Evolutionary conservation across 2,888 invertebrate species (phyloP).

Genomic region (Ophion ellenae): DNA sequence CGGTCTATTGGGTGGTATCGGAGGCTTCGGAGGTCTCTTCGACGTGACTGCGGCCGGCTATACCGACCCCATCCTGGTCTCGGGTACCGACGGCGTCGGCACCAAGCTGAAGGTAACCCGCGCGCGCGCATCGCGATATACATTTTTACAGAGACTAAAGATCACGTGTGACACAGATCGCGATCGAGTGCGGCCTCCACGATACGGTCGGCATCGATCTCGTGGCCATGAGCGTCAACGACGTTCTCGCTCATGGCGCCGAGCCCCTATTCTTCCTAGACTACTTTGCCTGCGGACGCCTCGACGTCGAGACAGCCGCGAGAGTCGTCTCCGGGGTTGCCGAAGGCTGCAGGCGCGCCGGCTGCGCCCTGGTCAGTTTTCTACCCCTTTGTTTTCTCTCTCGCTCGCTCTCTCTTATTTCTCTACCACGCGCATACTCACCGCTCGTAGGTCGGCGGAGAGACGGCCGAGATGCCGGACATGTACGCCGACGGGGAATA

Average conservation of each 20-base stretch:
- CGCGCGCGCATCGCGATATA: neutral
- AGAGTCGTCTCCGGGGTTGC: constrained; percentile 94
- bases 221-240: constrained; percentile 99
- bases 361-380: constrained; percentile 91
- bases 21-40: constrained; percentile 97
- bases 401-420: neutral
- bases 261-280: constrained; percentile 98
- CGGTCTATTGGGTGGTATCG: constrained; percentile 93
- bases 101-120: constrained; percentile 94
- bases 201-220: constrained; percentile 96
- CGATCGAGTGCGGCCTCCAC: constrained; percentile 91
- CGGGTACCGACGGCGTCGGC: constrained; percentile 98
- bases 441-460: constrained; percentile 89
- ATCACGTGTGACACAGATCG: constrained; percentile 86
- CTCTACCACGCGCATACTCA: neutral
- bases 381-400: neutral
- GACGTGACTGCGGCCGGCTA: constrained; percentile 91
- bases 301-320: constrained; percentile 91
- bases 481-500: constrained; percentile 95
- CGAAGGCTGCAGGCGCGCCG: constrained; percentile 93
- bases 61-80: constrained; percentile 94
- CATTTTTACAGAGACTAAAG: constrained; percentile 68
- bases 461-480: constrained; percentile 99
- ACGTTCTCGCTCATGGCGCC: constrained; percentile 97
- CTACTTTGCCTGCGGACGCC: constrained; percentile 96